phyloP scores from a whole-genome alignment of 2,888 invertebrate genomes.

The Oxyteleia sp. region DNA sequence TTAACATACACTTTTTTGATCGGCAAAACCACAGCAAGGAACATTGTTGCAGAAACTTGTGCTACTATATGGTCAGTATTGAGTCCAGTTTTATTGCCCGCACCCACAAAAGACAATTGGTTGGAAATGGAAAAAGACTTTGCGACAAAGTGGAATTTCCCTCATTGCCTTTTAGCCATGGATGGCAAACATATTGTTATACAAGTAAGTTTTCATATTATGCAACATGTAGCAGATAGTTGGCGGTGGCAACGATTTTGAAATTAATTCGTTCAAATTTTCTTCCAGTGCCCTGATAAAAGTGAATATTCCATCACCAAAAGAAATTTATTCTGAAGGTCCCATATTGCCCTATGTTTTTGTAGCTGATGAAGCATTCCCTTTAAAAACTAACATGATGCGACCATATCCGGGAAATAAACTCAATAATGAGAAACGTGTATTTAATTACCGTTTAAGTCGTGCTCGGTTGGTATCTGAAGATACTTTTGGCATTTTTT shows the following conservation, averaged over 20 bases:
- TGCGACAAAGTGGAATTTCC: constrained; percentile 33
- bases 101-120: constrained; percentile 8
- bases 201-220: too few relatives aligned
- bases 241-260: too few relatives aligned
- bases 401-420: background rate
- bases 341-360: too few relatives aligned
- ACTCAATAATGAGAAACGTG: background rate
- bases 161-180: constrained; percentile 27
- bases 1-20: too few relatives aligned
- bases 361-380: too few relatives aligned
- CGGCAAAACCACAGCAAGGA: constrained; percentile 12
- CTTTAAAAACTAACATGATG: background rate
- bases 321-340: too few relatives aligned
- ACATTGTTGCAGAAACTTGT: constrained; percentile 21
- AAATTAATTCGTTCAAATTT: too few relatives aligned
- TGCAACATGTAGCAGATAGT: too few relatives aligned
- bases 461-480: constrained; percentile 12
- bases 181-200: constrained; percentile 38
- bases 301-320: too few relatives aligned
- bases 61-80: constrained; percentile 8
- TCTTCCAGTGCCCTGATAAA: too few relatives aligned
- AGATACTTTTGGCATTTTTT: constrained; percentile 30
- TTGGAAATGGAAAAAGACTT: constrained; percentile 32
- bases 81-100: background rate
- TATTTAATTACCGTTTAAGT: constrained; percentile 18